Evolutionary conservation across 2,888 invertebrate genomes (phyloP).

Genomic region (Sphinx pinastri): DNA sequence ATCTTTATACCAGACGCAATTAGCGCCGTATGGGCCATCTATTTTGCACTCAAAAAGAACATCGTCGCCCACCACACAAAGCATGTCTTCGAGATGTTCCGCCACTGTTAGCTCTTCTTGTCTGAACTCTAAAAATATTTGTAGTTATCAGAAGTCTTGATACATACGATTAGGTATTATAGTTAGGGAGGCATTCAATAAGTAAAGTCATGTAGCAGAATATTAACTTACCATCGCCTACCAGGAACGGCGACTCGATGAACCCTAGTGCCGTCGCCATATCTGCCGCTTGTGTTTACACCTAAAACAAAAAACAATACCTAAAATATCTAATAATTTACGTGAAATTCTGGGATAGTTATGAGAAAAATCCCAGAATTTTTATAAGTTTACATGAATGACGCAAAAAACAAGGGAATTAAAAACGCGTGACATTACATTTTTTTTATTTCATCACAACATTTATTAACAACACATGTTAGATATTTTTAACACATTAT

Average conservation of each 20-base stretch:
- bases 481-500: neutral
- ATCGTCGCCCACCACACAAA: neutral
- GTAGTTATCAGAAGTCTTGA: neutral
- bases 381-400: neutral
- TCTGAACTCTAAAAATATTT: slow-evolving; percentile 7
- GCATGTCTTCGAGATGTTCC: neutral
- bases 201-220: no score
- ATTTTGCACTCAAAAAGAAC: neutral
- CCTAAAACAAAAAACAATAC: neutral
- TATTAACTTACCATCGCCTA: neutral
- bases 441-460: neutral
- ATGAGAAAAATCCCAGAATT: neutral
- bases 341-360: neutral
- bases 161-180: neutral
- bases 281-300: neutral
- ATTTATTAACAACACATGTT: neutral
- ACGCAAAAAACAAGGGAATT: neutral
- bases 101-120: neutral
- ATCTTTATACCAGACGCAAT: neutral
- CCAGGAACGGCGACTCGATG: neutral
- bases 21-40: neutral
- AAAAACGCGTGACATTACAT: neutral
- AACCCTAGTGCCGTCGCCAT: neutral
- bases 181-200: neutral
- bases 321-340: neutral